A percentile compares a stretch with the other conserved stretches of the same genome.
phyloP scores from a whole-genome alignment of 2,888 invertebrate species.

The Tachina grossa region DNA sequence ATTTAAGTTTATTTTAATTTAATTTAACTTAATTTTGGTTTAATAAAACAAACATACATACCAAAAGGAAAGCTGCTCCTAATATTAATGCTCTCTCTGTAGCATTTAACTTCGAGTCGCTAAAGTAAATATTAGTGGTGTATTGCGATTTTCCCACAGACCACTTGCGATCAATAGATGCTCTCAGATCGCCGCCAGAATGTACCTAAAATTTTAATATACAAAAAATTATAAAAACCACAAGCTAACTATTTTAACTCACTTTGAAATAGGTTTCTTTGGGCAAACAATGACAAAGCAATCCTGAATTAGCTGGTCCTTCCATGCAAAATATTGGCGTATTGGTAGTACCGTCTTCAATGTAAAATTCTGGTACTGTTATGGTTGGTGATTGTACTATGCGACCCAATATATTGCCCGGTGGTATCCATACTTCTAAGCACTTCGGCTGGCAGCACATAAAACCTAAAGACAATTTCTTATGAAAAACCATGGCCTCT shows the following conservation, averaged over 20 bases:
- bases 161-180: conserved; percentile 89
- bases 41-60: conserved; percentile 81
- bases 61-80: conserved; percentile 92
- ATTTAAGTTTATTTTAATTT: background rate
- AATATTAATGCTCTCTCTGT: conserved; percentile 91
- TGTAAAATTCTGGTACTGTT: conserved; percentile 87
- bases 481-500: conserved; percentile 89
- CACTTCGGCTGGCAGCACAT: conserved; percentile 88
- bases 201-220: conserved; percentile 83
- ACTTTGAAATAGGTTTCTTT: conserved; percentile 80
- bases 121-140: conserved; percentile 89
- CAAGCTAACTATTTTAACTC: background rate
- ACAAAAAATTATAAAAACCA: background rate
- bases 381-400: conserved; percentile 88
- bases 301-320: conserved; percentile 86
- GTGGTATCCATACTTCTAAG: conserved; percentile 89
- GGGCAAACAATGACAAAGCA: conserved; percentile 84
- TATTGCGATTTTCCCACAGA: conserved; percentile 87
- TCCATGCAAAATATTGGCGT: conserved; percentile 87
- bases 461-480: conserved; percentile 88
- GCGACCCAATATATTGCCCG: conserved; percentile 88
- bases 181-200: conserved; percentile 79
- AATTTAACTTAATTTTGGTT: no score
- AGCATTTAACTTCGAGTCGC: conserved; percentile 87
- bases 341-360: conserved; percentile 86